phyloP scores from a whole-genome alignment of 2,797 vertebrate genomes.

The Australoheros facetus region DNA sequence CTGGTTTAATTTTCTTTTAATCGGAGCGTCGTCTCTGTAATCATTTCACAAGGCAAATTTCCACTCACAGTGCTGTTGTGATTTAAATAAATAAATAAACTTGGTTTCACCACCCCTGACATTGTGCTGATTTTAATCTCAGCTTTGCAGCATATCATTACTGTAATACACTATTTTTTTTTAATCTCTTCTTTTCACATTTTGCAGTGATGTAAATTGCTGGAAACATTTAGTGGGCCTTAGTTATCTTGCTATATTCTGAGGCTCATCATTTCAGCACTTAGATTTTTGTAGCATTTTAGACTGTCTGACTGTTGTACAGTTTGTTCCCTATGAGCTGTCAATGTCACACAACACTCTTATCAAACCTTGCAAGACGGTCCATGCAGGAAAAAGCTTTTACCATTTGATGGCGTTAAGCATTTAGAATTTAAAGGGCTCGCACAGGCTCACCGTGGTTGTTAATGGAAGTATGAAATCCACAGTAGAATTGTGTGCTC shows the following conservation, averaged over 20 bases:
- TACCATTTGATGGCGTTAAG: neutral
- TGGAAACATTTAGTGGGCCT: neutral
- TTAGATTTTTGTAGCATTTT: neutral
- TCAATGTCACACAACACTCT: slow-evolving; percentile 8
- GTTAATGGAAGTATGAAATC: neutral
- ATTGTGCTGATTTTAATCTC: slow-evolving; percentile 5
- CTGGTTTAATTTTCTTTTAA: slow-evolving; percentile 16
- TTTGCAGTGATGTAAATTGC: neutral
- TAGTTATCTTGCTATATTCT: neutral
- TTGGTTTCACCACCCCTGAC: slow-evolving; percentile 6
- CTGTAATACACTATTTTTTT: neutral
- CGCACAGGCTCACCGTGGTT: neutral
- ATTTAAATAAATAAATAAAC: neutral
- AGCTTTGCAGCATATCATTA: neutral
- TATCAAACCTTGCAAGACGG: slow-evolving; percentile 46
- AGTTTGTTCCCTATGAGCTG: neutral
- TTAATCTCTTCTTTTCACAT: neutral
- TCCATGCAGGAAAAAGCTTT: slow-evolving; percentile 46
- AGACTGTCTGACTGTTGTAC: neutral
- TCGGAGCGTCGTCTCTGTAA: slow-evolving; percentile 10
- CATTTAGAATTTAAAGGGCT: neutral
- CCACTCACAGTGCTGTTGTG: neutral
- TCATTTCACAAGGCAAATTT: neutral
- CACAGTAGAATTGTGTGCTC: neutral
- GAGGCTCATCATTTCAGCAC: neutral